Conservation (phyloP, 2,888 invertebrate species). For the Cataglyphis albicans region DNA sequence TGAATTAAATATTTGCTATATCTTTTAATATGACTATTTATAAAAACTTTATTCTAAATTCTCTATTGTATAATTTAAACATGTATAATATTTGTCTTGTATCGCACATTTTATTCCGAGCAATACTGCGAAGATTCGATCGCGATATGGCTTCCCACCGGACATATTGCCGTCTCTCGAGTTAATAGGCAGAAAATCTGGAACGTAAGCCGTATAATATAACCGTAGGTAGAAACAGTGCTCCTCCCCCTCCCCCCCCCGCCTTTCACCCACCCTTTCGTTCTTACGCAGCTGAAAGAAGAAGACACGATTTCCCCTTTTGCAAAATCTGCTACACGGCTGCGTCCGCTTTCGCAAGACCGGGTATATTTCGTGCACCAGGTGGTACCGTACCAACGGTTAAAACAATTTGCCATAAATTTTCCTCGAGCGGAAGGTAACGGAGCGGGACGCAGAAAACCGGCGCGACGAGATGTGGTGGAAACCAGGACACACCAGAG, state of each 20-base stretch:
- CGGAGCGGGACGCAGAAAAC: conserved; percentile 39
- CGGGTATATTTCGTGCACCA: conserved; percentile 81
- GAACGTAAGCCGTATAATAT: conserved; percentile 63
- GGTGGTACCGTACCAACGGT: conserved; percentile 81
- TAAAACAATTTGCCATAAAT: conserved; percentile 85
- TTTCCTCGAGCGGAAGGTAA: conserved; percentile 67
- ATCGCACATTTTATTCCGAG: background rate
- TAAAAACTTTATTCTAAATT: background rate
- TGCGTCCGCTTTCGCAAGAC: conserved; percentile 57
- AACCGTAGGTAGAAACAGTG: conserved; percentile 33
- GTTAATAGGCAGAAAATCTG: conserved; percentile 63
- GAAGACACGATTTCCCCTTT: conserved; percentile 35
- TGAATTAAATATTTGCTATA: background rate
- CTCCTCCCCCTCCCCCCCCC: conserved; percentile 10
- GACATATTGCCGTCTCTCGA: conserved; percentile 20
- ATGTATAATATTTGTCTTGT: background rate
- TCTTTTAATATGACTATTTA: background rate
- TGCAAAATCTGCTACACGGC: conserved; percentile 65
- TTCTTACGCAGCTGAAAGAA: conserved; percentile 19
- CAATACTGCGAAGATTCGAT: background rate
- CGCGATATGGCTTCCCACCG: background rate
- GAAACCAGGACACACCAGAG: conserved; percentile 31
- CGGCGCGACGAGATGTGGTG: conserved; percentile 51
- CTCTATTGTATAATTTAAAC: background rate
- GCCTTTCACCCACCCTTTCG: background rate